Base-by-base conservation (phyloP, 2,797 vertebrate species). In the Pygocentrus nattereri region DNA sequence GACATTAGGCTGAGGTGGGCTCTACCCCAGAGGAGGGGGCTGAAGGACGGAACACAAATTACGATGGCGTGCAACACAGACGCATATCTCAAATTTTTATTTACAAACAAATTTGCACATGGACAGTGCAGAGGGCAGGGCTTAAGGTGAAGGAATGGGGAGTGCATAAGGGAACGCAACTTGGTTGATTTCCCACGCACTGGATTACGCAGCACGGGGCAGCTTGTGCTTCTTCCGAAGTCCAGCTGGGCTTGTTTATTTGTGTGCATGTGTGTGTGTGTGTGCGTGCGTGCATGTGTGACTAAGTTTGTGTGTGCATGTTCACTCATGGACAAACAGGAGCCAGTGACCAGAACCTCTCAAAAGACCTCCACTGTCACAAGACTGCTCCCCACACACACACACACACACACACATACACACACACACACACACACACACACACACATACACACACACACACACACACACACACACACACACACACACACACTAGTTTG, bases 141-240 rank as follows among this genome's bases (percentile, higher is more conserved):
- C 52, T 72, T 10, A 47, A 82, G 74, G 34, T 34, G 68, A 81
- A 80, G 82, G 72, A 82, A 77, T 15, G 65, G 54, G 50, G 18
- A 64, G 59, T 70, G 78, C 64, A 71, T 74, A 76, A 76, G 80
- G 80, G 87, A 84, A 90, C 79, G 82, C 86, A 84, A 89, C 89
- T 87, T 89, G 85, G 90, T 92, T 88, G 69, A 88, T 92, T 94
- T 94, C 93, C 92, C 92, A 93, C 91, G 92, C 92, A 92, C 91
- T 94, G 88, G 88, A 89, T 93, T 92, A 93, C 91, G 91, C 92
- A 90, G 31, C 88, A 92, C 89, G 88, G 87, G 91, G 89, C 85
- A 87, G 91, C 87, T 86, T 90, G 90, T 89, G 87, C 88, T 88
- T 90, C 90, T 90, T 87, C 85, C 88, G 86, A 85, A 84, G 91